These are phyloP conservation scores for Drosophila lini DNA, from an alignment of 1,140 invertebrate genomes.

Conservation along the genomic window DNA sequence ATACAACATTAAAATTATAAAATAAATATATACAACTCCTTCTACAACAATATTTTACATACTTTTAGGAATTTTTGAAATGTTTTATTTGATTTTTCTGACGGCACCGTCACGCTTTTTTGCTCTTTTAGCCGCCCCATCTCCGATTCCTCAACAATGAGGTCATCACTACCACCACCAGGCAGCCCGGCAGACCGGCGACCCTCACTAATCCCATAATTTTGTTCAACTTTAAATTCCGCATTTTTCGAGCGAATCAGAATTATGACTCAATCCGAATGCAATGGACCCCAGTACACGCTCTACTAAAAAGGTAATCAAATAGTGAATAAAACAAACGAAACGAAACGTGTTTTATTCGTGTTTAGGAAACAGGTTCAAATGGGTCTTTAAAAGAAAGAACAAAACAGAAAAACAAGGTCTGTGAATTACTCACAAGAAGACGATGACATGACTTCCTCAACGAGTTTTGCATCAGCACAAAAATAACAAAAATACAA, in stretches of 20 bases:
- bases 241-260: conserved; percentile 42
- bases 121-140: conserved; percentile 1
- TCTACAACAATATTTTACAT: conserved; percentile 7
- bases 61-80: conserved; percentile 13
- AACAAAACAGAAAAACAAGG: background rate
- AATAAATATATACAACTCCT: too few species aligned
- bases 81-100: conserved; percentile 6
- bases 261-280: conserved; percentile 41
- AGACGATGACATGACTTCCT: conserved; percentile 2
- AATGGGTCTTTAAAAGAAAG: conserved; percentile 19
- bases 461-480: conserved; percentile 23
- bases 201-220: conserved; percentile 10
- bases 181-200: background rate
- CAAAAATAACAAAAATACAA: conserved; percentile 2
- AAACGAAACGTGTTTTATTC: conserved; percentile 70
- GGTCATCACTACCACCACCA: conserved; percentile 29
- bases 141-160: conserved; percentile 35
- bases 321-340: conserved; percentile 13
- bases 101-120: conserved; percentile 15
- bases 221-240: conserved; percentile 46
- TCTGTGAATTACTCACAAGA: conserved; percentile 30
- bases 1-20: too few species aligned
- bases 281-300: conserved; percentile 40
- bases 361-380: conserved; percentile 69
- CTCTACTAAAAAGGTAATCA: conserved; percentile 19